Evolutionary conservation across 2,888 invertebrate species (phyloP).

Genomic region (Mesorhabditis spiculigera): DNA sequence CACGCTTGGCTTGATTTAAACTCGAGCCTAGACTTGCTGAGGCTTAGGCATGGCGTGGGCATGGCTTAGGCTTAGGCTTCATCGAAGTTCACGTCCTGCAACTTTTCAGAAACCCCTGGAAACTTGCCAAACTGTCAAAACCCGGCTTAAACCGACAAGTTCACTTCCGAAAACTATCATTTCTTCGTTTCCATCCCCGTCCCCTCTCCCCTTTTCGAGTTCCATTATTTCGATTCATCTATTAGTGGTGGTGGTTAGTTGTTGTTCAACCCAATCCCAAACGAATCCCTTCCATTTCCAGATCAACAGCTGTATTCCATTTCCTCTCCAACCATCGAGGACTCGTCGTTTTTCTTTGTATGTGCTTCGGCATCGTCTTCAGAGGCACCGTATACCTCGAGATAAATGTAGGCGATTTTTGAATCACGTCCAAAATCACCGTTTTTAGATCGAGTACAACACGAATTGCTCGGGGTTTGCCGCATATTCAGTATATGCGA

Average conservation of each 20-base stretch:
- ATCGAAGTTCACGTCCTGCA: too few species aligned
- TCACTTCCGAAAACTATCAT: too few species aligned
- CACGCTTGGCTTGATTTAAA: too few species aligned
- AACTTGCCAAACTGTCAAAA: too few species aligned
- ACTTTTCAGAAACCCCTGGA: too few species aligned
- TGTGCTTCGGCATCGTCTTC: conserved; percentile 38
- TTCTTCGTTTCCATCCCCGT: background rate
- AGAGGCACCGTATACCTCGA: conserved; percentile 52
- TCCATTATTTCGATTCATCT: background rate
- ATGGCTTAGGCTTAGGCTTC: too few species aligned
- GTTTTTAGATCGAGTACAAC: conserved; percentile 28
- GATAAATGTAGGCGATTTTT: conserved; percentile 28
- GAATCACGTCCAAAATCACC: background rate
- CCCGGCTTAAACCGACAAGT: too few species aligned
- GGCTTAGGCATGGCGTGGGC: too few species aligned
- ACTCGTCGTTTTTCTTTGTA: conserved; percentile 39
- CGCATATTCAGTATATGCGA: conserved; percentile 36
- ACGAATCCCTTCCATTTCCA: conserved; percentile 1
- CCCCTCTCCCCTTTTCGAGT: background rate
- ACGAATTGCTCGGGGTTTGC: conserved; percentile 41
- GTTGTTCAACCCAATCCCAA: too few species aligned
- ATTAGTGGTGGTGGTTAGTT: too few species aligned
- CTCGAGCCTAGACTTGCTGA: too few species aligned
- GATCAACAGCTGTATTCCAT: conserved; percentile 32
- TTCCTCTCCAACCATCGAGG: conserved; percentile 38